A percentile compares a stretch with the other conserved stretches of the same genome.
These are phyloP conservation scores for Glomeris marginata DNA, from an alignment of 2,888 invertebrate genomes.

Conservation along the genomic window DNA sequence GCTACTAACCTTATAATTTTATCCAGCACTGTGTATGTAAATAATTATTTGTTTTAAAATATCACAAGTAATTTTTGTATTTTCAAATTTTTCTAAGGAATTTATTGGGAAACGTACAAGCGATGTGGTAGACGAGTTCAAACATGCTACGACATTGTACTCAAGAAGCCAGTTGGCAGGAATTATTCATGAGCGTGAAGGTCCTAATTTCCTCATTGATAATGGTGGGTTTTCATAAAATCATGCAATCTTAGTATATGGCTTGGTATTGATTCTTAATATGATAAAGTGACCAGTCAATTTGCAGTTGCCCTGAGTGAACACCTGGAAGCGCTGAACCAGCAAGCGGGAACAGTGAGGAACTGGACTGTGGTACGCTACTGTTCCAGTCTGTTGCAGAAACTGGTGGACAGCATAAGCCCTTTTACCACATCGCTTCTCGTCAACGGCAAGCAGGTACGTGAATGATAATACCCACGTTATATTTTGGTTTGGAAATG, in stretches of 20 bases:
- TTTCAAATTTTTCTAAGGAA: slow-evolving; percentile 25
- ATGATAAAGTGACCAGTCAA: background rate
- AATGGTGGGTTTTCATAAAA: slow-evolving; percentile 26
- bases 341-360: slow-evolving; percentile 65
- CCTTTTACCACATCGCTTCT: slow-evolving; percentile 96
- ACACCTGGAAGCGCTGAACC: slow-evolving; percentile 35
- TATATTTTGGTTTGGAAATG: background rate
- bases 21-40: no score
- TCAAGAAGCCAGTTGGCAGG: slow-evolving; percentile 72
- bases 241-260: no score
- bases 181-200: slow-evolving; percentile 63
- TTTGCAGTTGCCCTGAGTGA: background rate
- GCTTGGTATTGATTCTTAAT: no score
- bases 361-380: slow-evolving; percentile 90
- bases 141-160: slow-evolving; percentile 53
- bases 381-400: slow-evolving; percentile 81
- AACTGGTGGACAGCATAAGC: slow-evolving; percentile 94
- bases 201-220: slow-evolving; percentile 57
- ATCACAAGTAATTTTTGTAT: slow-evolving; percentile 1
- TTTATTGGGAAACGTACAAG: slow-evolving; percentile 48
- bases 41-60: background rate
- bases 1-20: no score
- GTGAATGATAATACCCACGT: background rate
- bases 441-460: slow-evolving; percentile 92
- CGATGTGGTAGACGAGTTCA: slow-evolving; percentile 58